Conservation (phyloP, 2,113 vertebrate genomes). For the Azemiops feae region DNA sequence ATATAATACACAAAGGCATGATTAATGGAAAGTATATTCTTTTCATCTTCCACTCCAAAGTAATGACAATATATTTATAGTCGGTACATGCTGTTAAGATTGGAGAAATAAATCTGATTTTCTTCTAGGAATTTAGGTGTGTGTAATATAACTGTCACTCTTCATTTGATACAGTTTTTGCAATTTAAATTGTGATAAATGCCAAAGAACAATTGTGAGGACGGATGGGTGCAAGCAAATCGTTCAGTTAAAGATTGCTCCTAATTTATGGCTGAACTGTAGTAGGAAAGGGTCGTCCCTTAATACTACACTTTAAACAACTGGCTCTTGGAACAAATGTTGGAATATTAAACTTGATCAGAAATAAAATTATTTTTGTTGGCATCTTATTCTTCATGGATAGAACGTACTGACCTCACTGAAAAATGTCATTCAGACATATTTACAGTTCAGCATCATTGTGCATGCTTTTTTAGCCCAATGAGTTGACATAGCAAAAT, state of each 20-base stretch:
- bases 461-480: background rate
- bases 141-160: slow-evolving; percentile 30
- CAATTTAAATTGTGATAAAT: slow-evolving; percentile 33
- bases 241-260: slow-evolving; percentile 20
- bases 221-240: background rate
- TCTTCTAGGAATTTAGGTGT: slow-evolving; percentile 44
- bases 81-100: slow-evolving; percentile 42
- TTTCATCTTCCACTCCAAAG: slow-evolving; percentile 27
- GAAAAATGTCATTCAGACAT: slow-evolving; percentile 1
- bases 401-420: slow-evolving; percentile 5
- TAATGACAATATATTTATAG: slow-evolving; percentile 62
- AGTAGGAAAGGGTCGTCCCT: slow-evolving; percentile 17
- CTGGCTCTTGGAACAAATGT: slow-evolving; percentile 15
- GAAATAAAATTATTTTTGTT: slow-evolving; percentile 8
- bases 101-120: slow-evolving; percentile 32
- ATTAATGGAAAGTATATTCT: slow-evolving; percentile 11
- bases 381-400: background rate
- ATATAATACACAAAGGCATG: slow-evolving; percentile 26
- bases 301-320: background rate
- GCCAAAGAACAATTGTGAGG: slow-evolving; percentile 14
- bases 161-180: slow-evolving; percentile 37
- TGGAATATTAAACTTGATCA: background rate
- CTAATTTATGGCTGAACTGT: slow-evolving; percentile 27
- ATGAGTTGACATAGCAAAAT: background rate
- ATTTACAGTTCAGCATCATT: slow-evolving; percentile 13